Evolutionary conservation across 2,888 invertebrate species (phyloP), one percentile per base, ranked within the genome.

Genomic region (Galeopsomyia nigrocyanea): DNA sequence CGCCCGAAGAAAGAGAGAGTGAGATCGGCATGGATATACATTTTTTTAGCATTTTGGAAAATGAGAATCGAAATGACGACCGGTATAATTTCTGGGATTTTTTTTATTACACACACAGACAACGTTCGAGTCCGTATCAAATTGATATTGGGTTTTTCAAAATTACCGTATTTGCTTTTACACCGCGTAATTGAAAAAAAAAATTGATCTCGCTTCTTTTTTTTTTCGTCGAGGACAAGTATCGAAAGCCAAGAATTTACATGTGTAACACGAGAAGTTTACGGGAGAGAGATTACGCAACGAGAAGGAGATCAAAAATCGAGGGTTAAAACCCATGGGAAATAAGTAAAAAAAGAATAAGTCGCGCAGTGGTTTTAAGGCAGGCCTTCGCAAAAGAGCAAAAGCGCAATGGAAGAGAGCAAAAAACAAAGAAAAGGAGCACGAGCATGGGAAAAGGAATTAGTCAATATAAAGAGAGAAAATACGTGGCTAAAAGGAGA

Each of bases 41-140:
- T 69, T 68, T 68, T 68, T 26, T 26, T 26, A 26, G 55, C 60
- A 50, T 73, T 73, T 69, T 68, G 61, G 39, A 47, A 60, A 17
- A 57, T 62, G 31, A 50, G 17, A 56, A 46, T 9, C 9, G 31
- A 17, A n/a, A 17, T 31, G 31, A 26, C 47, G 50, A 26, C 9
- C 19, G 9, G 46, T 65, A 47, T 61, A 73, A 73, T 73, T 73
- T 68, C 10, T 65, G 58, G 47, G 31, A 14, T 39, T 68, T 58
- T 39, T 61, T 55, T 57, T 46, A 51, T 39, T 55, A 13, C 22
- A 55, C 26, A 46, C 10, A 1, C 1, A 31, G 7, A n/a, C n/a
- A 5, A 26, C 5, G 5, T 26, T 26, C 26, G 26, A 26, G 26
- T 26, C 26, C 26, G 26, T 5, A 26, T 26, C 26, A 26, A 6